phyloP scores from a whole-genome alignment of 2,113 vertebrate species.

The Poicephalus meyeri region DNA sequence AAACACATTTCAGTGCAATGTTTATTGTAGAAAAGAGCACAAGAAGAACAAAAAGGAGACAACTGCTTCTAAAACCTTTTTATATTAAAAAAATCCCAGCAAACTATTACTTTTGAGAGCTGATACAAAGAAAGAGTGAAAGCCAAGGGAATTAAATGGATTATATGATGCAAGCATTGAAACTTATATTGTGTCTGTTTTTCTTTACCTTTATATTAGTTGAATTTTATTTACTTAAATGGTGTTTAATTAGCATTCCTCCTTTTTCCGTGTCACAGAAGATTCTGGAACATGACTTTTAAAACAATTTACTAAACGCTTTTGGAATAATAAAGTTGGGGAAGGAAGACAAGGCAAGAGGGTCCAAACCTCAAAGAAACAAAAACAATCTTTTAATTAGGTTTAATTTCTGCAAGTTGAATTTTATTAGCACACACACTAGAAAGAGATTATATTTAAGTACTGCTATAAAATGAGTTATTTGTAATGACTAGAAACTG shows the following conservation, averaged over 20 bases:
- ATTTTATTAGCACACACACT: neutral
- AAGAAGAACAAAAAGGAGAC: neutral
- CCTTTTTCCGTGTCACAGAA: neutral
- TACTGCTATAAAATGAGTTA: neutral
- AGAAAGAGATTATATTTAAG: neutral
- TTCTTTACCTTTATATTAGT: neutral
- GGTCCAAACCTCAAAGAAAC: neutral
- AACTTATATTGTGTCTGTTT: neutral
- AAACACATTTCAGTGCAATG: neutral
- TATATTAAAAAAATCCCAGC: neutral
- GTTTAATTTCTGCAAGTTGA: neutral
- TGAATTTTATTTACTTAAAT: neutral
- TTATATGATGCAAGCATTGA: neutral
- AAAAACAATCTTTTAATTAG: neutral
- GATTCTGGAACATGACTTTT: neutral
- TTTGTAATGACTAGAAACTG: neutral
- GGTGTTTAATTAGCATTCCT: neutral
- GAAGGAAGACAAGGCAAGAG: neutral
- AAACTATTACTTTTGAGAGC: neutral
- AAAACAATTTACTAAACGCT: neutral
- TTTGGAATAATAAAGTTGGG: neutral
- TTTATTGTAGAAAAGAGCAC: neutral
- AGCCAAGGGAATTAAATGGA: neutral
- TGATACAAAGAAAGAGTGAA: neutral
- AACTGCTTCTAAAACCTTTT: neutral